Evolutionary conservation across 2,113 vertebrate genomes (phyloP).

Genomic region (Hypanus sabinus): DNA sequence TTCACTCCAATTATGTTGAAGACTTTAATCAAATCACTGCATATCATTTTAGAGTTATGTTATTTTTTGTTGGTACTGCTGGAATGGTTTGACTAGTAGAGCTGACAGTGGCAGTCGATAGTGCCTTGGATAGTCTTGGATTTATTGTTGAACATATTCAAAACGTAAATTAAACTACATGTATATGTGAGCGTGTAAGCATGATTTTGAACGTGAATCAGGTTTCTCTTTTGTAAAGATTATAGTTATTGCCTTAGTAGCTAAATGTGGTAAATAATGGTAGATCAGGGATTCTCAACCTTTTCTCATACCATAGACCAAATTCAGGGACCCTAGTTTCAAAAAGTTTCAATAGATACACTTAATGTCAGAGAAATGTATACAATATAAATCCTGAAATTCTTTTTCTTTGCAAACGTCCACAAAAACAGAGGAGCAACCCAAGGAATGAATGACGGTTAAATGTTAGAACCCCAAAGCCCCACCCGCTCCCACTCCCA

Average conservation of each 20-base stretch:
- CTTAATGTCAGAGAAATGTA: too few relatives aligned
- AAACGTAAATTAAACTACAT: neutral
- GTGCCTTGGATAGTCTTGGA: neutral
- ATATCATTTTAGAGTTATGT: neutral
- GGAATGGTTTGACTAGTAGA: neutral
- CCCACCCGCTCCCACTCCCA: too few relatives aligned
- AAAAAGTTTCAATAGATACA: too few relatives aligned
- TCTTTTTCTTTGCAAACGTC: too few relatives aligned
- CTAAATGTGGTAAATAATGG: neutral
- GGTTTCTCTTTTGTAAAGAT: neutral
- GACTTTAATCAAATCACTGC: too few relatives aligned
- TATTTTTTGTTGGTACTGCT: neutral
- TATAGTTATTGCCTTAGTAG: neutral
- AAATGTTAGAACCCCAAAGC: too few relatives aligned
- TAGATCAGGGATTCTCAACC: neutral
- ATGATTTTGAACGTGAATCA: neutral
- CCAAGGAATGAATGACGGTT: too few relatives aligned
- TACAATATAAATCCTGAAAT: too few relatives aligned
- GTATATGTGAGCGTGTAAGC: neutral
- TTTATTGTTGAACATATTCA: neutral
- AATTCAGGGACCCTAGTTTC: too few relatives aligned
- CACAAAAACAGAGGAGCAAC: too few relatives aligned
- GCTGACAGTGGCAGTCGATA: neutral
- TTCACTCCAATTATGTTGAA: too few relatives aligned
- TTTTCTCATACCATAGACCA: too few relatives aligned